phyloP scores from a whole-genome alignment of 2,113 vertebrate genomes.

The Lasiurus borealis region DNA sequence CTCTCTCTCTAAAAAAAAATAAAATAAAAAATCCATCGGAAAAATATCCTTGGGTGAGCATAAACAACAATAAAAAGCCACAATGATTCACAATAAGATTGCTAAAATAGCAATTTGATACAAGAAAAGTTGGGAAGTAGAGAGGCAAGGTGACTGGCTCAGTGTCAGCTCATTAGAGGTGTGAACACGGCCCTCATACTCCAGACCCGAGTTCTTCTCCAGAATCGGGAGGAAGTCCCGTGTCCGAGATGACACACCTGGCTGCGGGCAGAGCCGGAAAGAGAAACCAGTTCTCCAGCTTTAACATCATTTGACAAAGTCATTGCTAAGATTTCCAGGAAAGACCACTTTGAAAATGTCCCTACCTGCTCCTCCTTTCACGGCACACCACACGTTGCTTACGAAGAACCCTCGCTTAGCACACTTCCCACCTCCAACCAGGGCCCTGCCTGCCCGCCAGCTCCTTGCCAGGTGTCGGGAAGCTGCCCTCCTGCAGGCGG shows the following conservation, averaged over 20 bases:
- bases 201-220: neutral
- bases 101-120: neutral
- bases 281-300: neutral
- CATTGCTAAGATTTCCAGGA: neutral
- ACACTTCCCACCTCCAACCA: neutral
- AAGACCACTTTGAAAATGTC: neutral
- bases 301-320: slow-evolving; percentile 10
- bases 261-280: neutral
- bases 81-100: neutral
- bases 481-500: neutral
- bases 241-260: neutral
- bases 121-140: neutral
- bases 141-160: neutral
- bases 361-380: neutral
- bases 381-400: neutral
- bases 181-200: neutral
- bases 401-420: neutral
- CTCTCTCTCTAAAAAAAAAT: too few species aligned
- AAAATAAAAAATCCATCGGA: too few species aligned
- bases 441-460: neutral
- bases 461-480: neutral
- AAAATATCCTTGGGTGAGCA: too few species aligned
- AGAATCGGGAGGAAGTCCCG: neutral
- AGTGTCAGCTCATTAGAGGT: neutral
- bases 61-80: neutral